These are phyloP conservation scores for Drosophila lini DNA, from an alignment of 1,140 invertebrate genomes.

Conservation along the genomic window DNA sequence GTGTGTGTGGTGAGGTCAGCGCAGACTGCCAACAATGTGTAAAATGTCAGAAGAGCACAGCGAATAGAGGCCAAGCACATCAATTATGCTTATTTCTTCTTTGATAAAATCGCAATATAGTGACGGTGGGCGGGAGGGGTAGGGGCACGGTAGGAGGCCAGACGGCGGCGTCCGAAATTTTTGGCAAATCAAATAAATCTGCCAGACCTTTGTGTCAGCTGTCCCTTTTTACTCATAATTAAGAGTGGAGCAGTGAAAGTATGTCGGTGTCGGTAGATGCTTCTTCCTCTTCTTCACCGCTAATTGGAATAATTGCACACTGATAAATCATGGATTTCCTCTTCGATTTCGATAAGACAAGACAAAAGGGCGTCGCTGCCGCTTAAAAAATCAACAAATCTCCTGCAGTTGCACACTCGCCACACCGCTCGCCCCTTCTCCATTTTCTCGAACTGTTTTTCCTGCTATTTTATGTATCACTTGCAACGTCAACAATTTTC, in stretches of 20 bases:
- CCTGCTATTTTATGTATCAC: conserved; percentile 44
- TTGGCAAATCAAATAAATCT: conserved; percentile 69
- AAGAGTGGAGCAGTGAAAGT: conserved; percentile 61
- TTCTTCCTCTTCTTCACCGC: conserved; percentile 8
- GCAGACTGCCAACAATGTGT: conserved; percentile 67
- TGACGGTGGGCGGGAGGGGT: not conserved
- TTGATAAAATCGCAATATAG: conserved; percentile 74
- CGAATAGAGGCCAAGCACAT: conserved; percentile 71
- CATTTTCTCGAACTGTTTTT: conserved; percentile 21
- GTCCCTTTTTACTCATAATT: conserved; percentile 55
- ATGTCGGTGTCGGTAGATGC: conserved; percentile 27
- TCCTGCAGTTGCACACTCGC: conserved; percentile 48
- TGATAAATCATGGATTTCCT: conserved; percentile 29
- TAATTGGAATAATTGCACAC: conserved; percentile 66
- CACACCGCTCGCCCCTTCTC: not conserved
- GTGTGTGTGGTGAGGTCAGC: conserved; percentile 55
- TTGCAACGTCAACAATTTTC: conserved; percentile 80
- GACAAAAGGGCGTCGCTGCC: conserved; percentile 75
- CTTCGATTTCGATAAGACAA: conserved; percentile 36
- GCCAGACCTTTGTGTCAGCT: conserved; percentile 35
- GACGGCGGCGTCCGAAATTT: conserved; percentile 66
- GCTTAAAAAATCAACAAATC: conserved; percentile 57
- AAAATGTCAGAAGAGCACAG: conserved; percentile 56
- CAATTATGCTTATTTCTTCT: conserved; percentile 77
- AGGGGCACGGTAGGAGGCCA: conserved; percentile 10